Conservation (phyloP, 2,113 vertebrate species). For the Emydura subglobosa region DNA sequence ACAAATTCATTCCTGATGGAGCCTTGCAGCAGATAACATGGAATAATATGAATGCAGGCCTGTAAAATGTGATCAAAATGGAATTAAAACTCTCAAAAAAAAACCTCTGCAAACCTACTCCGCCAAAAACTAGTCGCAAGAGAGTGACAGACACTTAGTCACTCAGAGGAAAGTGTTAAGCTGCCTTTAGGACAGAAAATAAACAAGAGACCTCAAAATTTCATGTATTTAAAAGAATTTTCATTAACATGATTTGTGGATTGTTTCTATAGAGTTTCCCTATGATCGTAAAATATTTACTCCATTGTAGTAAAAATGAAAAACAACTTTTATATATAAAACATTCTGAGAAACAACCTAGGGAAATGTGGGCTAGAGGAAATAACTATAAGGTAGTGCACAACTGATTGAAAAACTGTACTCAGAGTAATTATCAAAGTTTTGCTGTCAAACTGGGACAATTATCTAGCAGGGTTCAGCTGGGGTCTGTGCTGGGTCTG, state of each 20-base stretch:
- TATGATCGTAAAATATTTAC: not conserved
- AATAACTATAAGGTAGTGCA: not conserved
- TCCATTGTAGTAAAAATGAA: not conserved
- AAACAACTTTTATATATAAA: not conserved
- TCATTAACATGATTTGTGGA: not conserved
- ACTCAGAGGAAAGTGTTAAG: not conserved
- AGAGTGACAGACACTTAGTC: not conserved
- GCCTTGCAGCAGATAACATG: constrained; percentile 6
- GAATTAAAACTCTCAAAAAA: constrained; percentile 50
- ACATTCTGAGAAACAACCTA: not conserved
- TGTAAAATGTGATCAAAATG: constrained; percentile 53
- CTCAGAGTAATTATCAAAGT: not conserved
- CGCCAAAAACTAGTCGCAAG: not conserved
- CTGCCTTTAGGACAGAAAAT: not conserved
- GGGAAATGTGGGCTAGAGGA: not conserved
- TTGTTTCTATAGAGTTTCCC: not conserved
- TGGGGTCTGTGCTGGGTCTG: not conserved
- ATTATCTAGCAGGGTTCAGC: not conserved
- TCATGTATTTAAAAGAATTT: not conserved
- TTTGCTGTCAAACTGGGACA: not conserved
- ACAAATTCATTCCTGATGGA: constrained; percentile 59
- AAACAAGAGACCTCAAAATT: not conserved
- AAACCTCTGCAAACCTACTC: not conserved
- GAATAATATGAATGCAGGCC: constrained; percentile 57
- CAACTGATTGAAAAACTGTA: not conserved